phyloP scores from a whole-genome alignment of 1,140 invertebrate species.

The Leguminivora glycinivorella region DNA sequence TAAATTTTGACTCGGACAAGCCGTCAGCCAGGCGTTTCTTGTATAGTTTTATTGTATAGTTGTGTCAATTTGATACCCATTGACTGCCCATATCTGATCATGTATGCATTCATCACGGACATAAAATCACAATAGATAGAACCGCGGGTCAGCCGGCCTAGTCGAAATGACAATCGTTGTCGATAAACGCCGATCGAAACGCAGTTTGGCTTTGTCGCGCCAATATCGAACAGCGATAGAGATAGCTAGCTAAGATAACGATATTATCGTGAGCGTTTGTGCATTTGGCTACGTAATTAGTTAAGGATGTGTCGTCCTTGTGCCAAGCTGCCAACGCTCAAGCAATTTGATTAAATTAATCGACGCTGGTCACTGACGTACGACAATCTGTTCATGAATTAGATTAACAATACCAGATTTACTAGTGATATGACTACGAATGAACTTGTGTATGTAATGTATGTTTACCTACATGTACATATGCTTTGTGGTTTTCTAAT shows the following conservation, averaged over 20 bases:
- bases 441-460: not conserved
- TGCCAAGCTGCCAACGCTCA: not conserved
- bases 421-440: not conserved
- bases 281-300: too few species aligned
- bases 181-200: too few species aligned
- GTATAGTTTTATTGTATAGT: too few species aligned
- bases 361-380: slow-evolving; percentile 2
- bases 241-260: too few species aligned
- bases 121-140: not conserved
- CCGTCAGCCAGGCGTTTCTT: too few species aligned
- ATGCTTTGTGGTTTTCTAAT: not conserved
- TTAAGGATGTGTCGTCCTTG: slow-evolving; percentile 13
- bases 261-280: too few species aligned
- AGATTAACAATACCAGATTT: slow-evolving; percentile 3
- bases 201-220: too few species aligned
- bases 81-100: not conserved
- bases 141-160: not conserved
- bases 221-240: too few species aligned
- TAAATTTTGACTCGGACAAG: too few species aligned
- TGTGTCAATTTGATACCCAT: not conserved
- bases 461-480: too few species aligned
- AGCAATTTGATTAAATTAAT: not conserved
- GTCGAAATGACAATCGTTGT: too few species aligned
- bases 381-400: not conserved
- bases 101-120: not conserved